These are phyloP conservation scores for Neostethus bicornis DNA, from an alignment of 2,797 vertebrate species.

Conservation along the genomic window DNA sequence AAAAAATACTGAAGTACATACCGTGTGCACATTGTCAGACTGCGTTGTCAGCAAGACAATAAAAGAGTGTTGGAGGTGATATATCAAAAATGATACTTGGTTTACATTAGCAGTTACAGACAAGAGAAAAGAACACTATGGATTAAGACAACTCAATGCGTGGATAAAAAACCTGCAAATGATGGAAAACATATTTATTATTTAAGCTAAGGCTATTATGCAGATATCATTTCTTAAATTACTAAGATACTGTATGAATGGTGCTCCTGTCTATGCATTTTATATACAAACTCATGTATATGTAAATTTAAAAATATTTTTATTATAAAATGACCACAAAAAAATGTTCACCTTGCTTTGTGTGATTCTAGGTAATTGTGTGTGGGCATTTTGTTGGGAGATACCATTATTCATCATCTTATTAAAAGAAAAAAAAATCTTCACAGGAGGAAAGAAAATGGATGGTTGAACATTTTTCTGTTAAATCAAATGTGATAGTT, in stretches of 20 bases:
- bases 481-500: conserved; percentile 44
- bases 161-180: conserved; percentile 1
- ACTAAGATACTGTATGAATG: background rate
- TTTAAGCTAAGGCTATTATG: background rate
- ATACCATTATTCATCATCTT: conserved; percentile 69
- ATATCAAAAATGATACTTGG: conserved; percentile 18
- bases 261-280: background rate
- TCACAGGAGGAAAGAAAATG: conserved; percentile 45
- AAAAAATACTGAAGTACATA: conserved; percentile 52
- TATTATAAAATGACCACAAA: too few species aligned
- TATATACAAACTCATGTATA: too few species aligned
- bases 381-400: conserved; percentile 63
- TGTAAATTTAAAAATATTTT: background rate
- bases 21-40: conserved; percentile 20
- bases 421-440: conserved; percentile 63
- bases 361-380: conserved; percentile 39
- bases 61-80: conserved; percentile 1
- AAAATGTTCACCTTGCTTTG: conserved; percentile 33
- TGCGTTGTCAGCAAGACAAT: conserved; percentile 8
- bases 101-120: conserved; percentile 38
- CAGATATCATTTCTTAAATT: background rate
- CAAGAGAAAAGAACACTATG: conserved; percentile 15
- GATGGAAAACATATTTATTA: background rate
- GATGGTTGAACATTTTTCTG: conserved; percentile 17
- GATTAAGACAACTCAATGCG: conserved; percentile 20